Conservation (phyloP, 2,888 invertebrate species). For the Callimorpha dominula region DNA sequence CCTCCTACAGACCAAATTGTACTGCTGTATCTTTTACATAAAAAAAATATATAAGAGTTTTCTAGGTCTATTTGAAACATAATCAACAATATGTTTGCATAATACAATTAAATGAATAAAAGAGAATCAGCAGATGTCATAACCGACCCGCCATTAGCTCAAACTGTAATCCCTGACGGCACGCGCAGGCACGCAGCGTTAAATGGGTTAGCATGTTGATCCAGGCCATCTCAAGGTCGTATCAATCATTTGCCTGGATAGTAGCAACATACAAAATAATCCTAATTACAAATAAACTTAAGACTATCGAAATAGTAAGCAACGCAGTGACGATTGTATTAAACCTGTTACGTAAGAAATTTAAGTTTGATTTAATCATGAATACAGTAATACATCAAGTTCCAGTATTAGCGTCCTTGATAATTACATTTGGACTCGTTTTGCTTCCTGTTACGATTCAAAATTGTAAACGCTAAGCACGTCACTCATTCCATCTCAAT, state of each 20-base stretch:
- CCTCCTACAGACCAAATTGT: background rate
- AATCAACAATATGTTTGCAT: constrained; percentile 2
- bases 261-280: constrained; percentile 16
- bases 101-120: constrained; percentile 30
- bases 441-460: constrained; percentile 79
- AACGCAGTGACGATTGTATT: constrained; percentile 20
- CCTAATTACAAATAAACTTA: background rate
- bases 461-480: constrained; percentile 80
- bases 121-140: constrained; percentile 67
- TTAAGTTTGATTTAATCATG: constrained; percentile 47
- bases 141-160: constrained; percentile 64
- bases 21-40: background rate
- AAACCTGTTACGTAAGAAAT: constrained; percentile 50
- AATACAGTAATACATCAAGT: constrained; percentile 67
- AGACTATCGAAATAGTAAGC: constrained; percentile 17
- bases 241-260: constrained; percentile 55
- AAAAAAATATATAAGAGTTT: background rate
- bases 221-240: constrained; percentile 73
- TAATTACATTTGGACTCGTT: constrained; percentile 75
- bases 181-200: constrained; percentile 75
- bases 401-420: constrained; percentile 80
- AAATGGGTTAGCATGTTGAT: constrained; percentile 80
- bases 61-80: background rate
- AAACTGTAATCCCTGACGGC: constrained; percentile 70
- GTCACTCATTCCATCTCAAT: constrained; percentile 84